Evolutionary conservation across 37 sponge, comb jelly and placozoan species (phyloP).

Genomic region (Halichondria panicea): DNA sequence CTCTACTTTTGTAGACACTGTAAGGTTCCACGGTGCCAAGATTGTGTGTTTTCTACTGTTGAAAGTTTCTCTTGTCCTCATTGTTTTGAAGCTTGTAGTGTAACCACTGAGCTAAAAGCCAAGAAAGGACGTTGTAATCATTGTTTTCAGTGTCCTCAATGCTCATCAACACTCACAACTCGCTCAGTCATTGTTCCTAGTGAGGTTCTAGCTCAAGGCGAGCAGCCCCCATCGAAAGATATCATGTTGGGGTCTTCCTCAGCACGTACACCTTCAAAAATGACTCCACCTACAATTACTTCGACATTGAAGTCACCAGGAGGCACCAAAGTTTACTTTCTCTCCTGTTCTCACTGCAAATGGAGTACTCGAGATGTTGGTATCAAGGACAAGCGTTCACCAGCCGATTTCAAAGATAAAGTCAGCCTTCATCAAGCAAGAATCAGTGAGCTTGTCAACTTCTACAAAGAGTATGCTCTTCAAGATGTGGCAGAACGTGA

Average conservation of each 20-base stretch:
- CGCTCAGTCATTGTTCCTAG: conserved; percentile 51
- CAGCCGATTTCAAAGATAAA: conserved; percentile 62
- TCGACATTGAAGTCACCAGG: conserved; percentile 29
- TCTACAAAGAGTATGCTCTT: conserved; percentile 55
- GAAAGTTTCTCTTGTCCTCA: conserved; percentile 71
- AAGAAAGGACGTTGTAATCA: conserved; percentile 56
- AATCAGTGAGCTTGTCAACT: conserved; percentile 22
- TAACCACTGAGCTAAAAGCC: conserved; percentile 18
- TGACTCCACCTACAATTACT: not conserved
- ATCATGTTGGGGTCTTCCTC: not conserved
- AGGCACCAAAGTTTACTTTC: conserved; percentile 67
- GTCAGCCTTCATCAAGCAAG: conserved; percentile 37
- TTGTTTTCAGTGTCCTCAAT: conserved; percentile 74
- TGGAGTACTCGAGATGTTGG: conserved; percentile 78
- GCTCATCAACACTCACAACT: conserved; percentile 45
- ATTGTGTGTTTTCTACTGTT: conserved; percentile 51
- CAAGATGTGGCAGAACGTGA: conserved; percentile 48
- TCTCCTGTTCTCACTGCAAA: conserved; percentile 64
- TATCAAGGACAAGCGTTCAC: conserved; percentile 62
- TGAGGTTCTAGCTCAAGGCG: conserved; percentile 40
- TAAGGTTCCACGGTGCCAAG: conserved; percentile 55
- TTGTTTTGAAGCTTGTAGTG: conserved; percentile 53
- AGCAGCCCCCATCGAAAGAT: conserved; percentile 40
- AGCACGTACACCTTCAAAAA: not conserved
- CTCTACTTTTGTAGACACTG: conserved; percentile 73